phyloP scores from a whole-genome alignment of 2,888 invertebrate species.

The Ellobium chinense region DNA sequence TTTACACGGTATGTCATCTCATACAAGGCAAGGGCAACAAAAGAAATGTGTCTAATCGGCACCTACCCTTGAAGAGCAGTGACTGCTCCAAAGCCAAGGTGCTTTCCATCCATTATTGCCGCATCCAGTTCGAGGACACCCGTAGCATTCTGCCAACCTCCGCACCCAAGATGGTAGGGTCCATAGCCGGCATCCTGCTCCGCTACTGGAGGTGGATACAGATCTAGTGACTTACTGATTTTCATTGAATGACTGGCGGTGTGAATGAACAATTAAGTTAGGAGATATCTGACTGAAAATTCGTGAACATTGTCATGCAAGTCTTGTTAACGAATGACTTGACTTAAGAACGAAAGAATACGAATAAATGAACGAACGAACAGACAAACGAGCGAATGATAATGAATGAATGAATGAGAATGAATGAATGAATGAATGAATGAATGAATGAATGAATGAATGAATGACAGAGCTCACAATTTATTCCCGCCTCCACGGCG shows the following conservation, averaged over 20 bases:
- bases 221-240: no score
- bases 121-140: conserved; percentile 65
- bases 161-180: conserved; percentile 57
- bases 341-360: no score
- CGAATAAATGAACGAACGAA: no score
- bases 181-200: conserved; percentile 56
- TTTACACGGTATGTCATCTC: no score
- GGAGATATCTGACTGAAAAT: no score
- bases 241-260: no score
- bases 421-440: not conserved
- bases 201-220: conserved; percentile 50
- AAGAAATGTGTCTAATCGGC: not conserved
- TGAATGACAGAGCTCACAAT: conserved; percentile 45
- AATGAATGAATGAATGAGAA: no score
- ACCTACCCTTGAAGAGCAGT: conserved; percentile 61
- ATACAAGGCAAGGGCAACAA: no score
- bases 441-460: not conserved
- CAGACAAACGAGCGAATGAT: no score
- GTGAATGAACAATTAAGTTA: no score
- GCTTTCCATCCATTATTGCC: conserved; percentile 63
- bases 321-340: no score
- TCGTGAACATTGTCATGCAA: no score
- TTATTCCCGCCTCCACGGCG: conserved; percentile 54
- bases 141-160: conserved; percentile 59
- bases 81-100: conserved; percentile 61